phyloP scores from a whole-genome alignment of 2,797 vertebrate genomes.

The Fratercula arctica region DNA sequence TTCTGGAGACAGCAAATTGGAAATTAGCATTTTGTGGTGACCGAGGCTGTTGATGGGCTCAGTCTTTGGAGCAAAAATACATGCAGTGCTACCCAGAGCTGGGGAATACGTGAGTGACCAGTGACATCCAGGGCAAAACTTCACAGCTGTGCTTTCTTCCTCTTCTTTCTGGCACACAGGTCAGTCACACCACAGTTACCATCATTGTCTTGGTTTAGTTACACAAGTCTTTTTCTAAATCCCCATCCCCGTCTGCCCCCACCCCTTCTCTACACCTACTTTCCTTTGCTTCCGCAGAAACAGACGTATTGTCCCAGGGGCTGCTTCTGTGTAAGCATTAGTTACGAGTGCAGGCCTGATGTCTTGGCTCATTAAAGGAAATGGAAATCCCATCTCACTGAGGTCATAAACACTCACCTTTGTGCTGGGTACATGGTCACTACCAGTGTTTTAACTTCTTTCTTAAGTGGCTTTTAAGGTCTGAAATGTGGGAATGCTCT shows the following conservation, averaged over 20 bases:
- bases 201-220: neutral
- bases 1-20: neutral
- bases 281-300: neutral
- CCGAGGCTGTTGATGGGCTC: fast-evolving
- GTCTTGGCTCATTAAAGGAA: conserved; percentile 49
- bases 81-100: neutral
- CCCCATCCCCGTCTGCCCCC: neutral
- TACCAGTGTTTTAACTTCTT: neutral
- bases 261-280: neutral
- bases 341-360: neutral
- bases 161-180: neutral
- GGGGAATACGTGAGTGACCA: neutral
- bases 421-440: neutral
- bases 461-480: neutral
- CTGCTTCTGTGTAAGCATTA: neutral
- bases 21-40: neutral
- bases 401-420: conserved; percentile 58
- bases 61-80: neutral
- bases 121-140: neutral
- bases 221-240: neutral
- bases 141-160: neutral
- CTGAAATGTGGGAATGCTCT: neutral
- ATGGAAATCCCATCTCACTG: conserved; percentile 54
- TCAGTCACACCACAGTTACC: no score
- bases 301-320: neutral